Conservation (phyloP, 37 sponge, comb jelly and placozoan species). For the Cladorhizidae sp. region DNA sequence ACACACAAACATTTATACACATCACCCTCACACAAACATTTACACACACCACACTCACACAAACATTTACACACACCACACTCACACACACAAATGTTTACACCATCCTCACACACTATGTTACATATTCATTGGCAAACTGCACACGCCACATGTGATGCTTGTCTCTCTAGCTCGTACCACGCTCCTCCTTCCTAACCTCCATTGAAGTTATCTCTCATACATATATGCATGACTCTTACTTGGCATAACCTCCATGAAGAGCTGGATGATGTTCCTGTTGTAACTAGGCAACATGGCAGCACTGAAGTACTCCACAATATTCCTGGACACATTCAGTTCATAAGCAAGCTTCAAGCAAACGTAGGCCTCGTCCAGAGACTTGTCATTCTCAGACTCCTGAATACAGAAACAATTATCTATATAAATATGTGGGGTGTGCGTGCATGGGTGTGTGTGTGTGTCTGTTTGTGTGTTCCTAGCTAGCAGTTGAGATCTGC, state of each 20-base stretch:
- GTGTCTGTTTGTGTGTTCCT: too few relatives aligned
- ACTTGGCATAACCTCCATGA: constrained; percentile 70
- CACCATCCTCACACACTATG: background rate
- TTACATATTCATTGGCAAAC: too few relatives aligned
- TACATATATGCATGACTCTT: background rate
- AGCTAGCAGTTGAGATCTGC: too few relatives aligned
- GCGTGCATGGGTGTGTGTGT: too few relatives aligned
- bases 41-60: too few relatives aligned
- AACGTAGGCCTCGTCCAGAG: constrained; percentile 58
- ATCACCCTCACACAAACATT: too few relatives aligned
- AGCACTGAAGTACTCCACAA: constrained; percentile 67
- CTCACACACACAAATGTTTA: too few relatives aligned
- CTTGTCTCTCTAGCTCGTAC: background rate
- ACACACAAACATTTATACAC: too few relatives aligned
- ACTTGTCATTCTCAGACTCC: constrained; percentile 18
- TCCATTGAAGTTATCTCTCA: background rate
- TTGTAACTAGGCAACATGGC: constrained; percentile 31
- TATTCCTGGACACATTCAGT: constrained; percentile 21
- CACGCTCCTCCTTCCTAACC: background rate
- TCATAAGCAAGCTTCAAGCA: constrained; percentile 43
- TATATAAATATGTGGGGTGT: too few relatives aligned
- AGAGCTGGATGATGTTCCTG: constrained; percentile 32
- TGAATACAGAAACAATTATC: background rate
- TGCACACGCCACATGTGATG: background rate
- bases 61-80: too few relatives aligned